phyloP scores from a whole-genome alignment of 2,888 invertebrate species.

The Helicoverpa assulta region DNA sequence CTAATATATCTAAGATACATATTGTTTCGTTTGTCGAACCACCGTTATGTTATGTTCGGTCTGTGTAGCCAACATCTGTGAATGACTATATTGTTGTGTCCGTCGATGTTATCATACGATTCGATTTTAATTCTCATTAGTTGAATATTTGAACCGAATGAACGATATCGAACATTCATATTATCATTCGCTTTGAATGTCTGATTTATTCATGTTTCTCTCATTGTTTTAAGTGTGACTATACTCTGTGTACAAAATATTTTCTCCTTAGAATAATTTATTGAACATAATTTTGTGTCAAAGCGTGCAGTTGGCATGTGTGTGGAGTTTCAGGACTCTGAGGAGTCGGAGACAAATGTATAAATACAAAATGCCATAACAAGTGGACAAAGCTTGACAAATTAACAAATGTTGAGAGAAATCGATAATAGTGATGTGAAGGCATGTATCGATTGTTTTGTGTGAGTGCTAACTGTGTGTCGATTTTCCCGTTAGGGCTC shows the following conservation, averaged over 20 bases:
- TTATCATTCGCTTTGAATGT: conserved; percentile 88
- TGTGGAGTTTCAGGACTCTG: conserved; percentile 68
- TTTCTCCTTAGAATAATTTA: conserved; percentile 59
- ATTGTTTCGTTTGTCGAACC: conserved; percentile 75
- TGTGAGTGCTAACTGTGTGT: conserved; percentile 91
- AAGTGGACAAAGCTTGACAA: conserved; percentile 77
- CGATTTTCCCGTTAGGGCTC: conserved; percentile 93
- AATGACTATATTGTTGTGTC: conserved; percentile 83
- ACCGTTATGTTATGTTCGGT: conserved; percentile 85
- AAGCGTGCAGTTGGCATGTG: conserved; percentile 77
- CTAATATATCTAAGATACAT: conserved; percentile 73
- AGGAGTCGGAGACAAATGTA: conserved; percentile 61
- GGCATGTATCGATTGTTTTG: conserved; percentile 87
- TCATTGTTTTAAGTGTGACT: conserved; percentile 73
- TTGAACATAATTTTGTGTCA: conserved; percentile 58
- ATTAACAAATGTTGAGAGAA: conserved; percentile 75
- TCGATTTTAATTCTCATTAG: conserved; percentile 66
- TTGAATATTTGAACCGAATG: conserved; percentile 56
- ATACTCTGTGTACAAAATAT: conserved; percentile 70
- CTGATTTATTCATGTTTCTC: conserved; percentile 75
- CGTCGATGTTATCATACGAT: conserved; percentile 84
- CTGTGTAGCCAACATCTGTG: conserved; percentile 85
- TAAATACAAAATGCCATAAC: conserved; percentile 69
- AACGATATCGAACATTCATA: conserved; percentile 71
- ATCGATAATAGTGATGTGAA: conserved; percentile 76